Evolutionary conservation across 2,888 invertebrate species (phyloP), one percentile per base, ranked within the genome.

Genomic region (Lycia hirtaria): DNA sequence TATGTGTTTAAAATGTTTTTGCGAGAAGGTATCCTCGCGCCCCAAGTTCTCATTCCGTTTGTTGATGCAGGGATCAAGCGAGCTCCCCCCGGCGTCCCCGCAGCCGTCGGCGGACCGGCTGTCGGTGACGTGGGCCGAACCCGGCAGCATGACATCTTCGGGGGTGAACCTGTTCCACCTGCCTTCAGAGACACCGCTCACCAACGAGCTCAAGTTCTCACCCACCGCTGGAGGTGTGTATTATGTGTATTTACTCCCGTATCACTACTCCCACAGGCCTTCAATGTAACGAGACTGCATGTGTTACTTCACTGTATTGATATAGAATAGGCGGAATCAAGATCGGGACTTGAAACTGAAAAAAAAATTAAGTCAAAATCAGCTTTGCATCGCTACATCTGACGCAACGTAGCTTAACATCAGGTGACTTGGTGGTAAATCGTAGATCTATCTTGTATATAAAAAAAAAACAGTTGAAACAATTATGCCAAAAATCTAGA

Each of bases 91-190:
- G 0, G 83, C 93, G 0, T 95, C 95, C 0, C 95, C 95, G 1
- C 95, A 95, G 78, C 94, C 95, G 4, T 95, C 95, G 1, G 92
- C 94, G 47, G 95, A 95, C 80, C 93, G 95, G 48, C 88, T 95
- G 37, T 96, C 95, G 9, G 96, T 96, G 56, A 95, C 95, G 38
- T 96, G 96, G 92, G 95, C 95, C 0, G 92, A 93, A 24, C 92
- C 93, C 10, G 93, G 83, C 65, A 88, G 85, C 68, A 90, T 91
- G 90, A 74, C 85, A 4, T 86, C 92, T 0, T 91, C 93, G 19
- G 93, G 93, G 15, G 85, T 84, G 57, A 90, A 87, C 72, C 80
- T 88, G 37, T 91, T 88, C 74, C 90, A 88, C 49, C 75, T 88
- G 52, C 90, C 90, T 2, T 81, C 90, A 0, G 90, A 90, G 56